Percentiles rank a stretch among this genome's conserved stretches.
Conservation (phyloP, 2,888 invertebrate genomes). For the Zele albiditarsus region DNA sequence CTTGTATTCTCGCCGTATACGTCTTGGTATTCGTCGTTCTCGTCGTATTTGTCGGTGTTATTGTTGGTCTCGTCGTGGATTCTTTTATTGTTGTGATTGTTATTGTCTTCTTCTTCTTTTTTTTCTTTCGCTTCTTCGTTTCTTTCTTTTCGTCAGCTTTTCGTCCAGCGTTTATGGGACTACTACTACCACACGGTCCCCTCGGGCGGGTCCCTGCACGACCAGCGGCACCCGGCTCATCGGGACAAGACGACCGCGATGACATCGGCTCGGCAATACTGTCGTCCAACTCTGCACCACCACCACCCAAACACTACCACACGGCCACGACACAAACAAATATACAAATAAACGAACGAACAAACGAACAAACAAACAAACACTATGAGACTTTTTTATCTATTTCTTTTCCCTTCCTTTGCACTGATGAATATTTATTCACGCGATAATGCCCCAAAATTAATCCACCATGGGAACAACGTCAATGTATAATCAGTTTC, state of each 20-base stretch:
- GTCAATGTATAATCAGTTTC: not conserved
- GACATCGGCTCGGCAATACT: constrained; percentile 68
- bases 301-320: constrained; percentile 36
- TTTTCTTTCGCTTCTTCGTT: constrained; percentile 38
- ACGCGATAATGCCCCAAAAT: constrained; percentile 16
- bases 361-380: not conserved
- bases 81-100: not conserved
- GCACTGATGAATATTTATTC: constrained; percentile 28
- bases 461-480: constrained; percentile 49
- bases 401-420: not conserved
- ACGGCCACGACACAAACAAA: not conserved
- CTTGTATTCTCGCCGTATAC: not conserved
- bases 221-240: constrained; percentile 64
- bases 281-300: constrained; percentile 60
- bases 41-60: not conserved
- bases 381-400: not conserved
- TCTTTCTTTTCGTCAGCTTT: constrained; percentile 34
- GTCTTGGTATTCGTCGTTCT: constrained; percentile 45
- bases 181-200: constrained; percentile 42
- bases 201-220: constrained; percentile 61
- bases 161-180: constrained; percentile 34
- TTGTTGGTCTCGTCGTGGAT: not conserved
- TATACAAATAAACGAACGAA: not conserved
- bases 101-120: constrained; percentile 43
- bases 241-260: constrained; percentile 64